These are phyloP conservation scores for Aplochiton taeniatus DNA, from an alignment of 2,797 vertebrate species.

Conservation along the genomic window DNA sequence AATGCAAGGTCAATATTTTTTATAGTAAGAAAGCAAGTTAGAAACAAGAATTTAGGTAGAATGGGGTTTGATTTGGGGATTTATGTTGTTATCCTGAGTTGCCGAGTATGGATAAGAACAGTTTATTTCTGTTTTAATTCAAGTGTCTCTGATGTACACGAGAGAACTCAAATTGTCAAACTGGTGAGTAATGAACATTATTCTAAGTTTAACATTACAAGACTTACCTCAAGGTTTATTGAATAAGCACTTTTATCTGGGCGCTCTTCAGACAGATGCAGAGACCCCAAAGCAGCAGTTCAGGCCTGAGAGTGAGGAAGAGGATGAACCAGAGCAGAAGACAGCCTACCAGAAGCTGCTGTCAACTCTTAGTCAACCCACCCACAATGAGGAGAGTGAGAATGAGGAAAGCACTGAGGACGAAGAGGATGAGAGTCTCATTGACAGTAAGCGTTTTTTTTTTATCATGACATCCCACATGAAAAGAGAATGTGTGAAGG, in stretches of 20 bases:
- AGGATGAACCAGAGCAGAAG: constrained; percentile 78
- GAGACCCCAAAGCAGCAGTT: constrained; percentile 55
- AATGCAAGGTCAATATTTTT: too few relatives aligned
- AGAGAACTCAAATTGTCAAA: constrained; percentile 79
- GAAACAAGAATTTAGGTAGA: too few relatives aligned
- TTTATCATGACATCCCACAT: not conserved
- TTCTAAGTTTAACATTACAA: too few relatives aligned
- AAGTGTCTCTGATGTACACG: constrained; percentile 79
- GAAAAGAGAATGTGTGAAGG: not conserved
- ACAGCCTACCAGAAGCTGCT: constrained; percentile 89
- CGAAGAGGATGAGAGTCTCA: constrained; percentile 42
- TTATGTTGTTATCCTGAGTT: not conserved
- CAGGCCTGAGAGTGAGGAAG: constrained; percentile 72
- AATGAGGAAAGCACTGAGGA: constrained; percentile 54
- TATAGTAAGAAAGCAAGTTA: too few relatives aligned
- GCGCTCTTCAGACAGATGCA: not conserved
- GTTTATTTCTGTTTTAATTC: constrained; percentile 1
- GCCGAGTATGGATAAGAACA: constrained; percentile 17
- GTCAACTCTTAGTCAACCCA: constrained; percentile 77
- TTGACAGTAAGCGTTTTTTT: not conserved
- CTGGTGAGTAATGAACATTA: constrained; percentile 77
- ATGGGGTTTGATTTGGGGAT: too few relatives aligned
- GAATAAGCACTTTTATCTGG: not conserved
- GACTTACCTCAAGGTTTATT: too few relatives aligned
- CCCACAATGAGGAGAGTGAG: constrained; percentile 72